Evolutionary conservation across 2,888 invertebrate genomes (phyloP).

Genomic region (Andrena dorsata): DNA sequence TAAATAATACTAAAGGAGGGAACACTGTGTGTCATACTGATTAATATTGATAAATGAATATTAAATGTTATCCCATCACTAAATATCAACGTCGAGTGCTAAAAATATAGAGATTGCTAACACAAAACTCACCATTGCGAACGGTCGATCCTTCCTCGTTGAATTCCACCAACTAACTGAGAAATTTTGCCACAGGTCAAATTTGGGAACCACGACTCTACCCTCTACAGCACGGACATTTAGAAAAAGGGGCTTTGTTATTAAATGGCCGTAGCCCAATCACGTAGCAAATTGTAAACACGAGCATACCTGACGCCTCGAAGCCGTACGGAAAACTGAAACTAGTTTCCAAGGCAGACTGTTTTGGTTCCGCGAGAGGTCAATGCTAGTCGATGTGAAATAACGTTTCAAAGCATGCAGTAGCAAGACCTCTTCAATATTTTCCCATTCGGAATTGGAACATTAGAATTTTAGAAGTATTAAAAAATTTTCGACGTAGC

Average conservation of each 20-base stretch:
- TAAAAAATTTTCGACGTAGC: too few relatives aligned
- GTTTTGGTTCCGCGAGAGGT: too few relatives aligned
- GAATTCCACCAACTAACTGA: not conserved
- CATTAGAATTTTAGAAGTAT: too few relatives aligned
- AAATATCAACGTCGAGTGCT: not conserved
- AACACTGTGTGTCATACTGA: too few relatives aligned
- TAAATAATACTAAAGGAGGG: too few relatives aligned
- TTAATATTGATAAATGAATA: not conserved
- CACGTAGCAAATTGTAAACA: not conserved
- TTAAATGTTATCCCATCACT: not conserved
- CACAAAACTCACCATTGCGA: not conserved
- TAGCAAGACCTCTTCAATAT: too few relatives aligned
- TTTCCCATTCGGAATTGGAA: too few relatives aligned
- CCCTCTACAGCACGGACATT: not conserved
- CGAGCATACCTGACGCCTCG: not conserved
- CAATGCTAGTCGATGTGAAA: not conserved
- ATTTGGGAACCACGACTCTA: not conserved
- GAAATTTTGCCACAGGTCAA: not conserved
- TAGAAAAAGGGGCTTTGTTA: not conserved
- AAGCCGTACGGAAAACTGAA: not conserved
- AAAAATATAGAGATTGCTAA: not conserved
- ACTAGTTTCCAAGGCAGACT: constrained; percentile 2
- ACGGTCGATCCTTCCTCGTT: not conserved
- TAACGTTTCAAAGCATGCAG: not conserved
- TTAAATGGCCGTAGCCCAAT: not conserved